Evolutionary conservation across 2,797 vertebrate genomes (phyloP), one percentile per base, ranked within the genome.

Genomic region (Cottoperca gobio): DNA sequence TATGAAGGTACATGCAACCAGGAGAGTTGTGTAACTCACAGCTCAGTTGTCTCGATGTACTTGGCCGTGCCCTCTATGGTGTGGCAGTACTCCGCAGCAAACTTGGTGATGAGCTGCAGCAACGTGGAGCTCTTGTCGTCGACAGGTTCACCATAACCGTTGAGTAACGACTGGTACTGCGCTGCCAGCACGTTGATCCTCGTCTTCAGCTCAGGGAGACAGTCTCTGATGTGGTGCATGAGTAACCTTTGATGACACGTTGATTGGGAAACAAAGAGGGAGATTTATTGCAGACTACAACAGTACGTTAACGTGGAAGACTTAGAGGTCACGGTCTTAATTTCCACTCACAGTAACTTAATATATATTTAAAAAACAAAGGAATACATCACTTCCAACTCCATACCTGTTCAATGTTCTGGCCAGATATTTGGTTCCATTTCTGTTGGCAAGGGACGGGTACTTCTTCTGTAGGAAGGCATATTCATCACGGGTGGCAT

Each of bases 21-120:
- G 31, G 13, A 19, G 6, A 19, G 65, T 53, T 60, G 50, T n/a
- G 26, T 42, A 33, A 96, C 98, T 96, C 90, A 99, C 98, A 99
- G 93, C 81, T 99, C 98, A 0, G 98, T 94, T 3, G 98, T 99
- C 92, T 99, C 98, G 2, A 99, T 99, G 89, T 99, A 97, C 91
- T 99, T 99, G 90, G 98, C 98, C 0, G 98, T 99, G 90, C 98
- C 98, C 94, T 99, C 97, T 75, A 99, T 99, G 49, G 98, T 99
- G 93, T 98, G 95, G 89, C 98, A 99, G 90, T 99, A 99, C 89
- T 99, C 98, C 11, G 98, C 96, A 37, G 98, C 98, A 76, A 99
- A 99, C 93, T 99, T 99, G 82, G 98, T 99, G 91, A 99, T 99
- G 81, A 99, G 97, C 91, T 99, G 98, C 86, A 99, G 93, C 91